Conservation (phyloP, 1,140 invertebrate genomes). For the Piezodorus guildinii region DNA sequence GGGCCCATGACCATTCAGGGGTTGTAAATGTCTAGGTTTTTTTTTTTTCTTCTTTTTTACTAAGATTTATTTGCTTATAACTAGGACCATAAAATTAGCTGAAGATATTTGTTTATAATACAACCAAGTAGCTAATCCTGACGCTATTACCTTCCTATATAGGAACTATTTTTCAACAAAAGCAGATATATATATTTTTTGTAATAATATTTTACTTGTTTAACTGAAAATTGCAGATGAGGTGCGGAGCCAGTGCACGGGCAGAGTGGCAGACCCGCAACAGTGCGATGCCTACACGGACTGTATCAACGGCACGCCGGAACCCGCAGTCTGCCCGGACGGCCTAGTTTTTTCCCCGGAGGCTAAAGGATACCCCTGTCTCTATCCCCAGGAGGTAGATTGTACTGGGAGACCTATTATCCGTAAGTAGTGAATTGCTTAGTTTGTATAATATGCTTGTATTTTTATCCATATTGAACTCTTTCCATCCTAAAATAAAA, state of each 20-base stretch:
- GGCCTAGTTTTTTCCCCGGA: conserved; percentile 11
- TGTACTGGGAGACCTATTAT: background rate
- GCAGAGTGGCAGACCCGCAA: background rate
- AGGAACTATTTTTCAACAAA: too few relatives aligned
- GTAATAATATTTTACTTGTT: too few relatives aligned
- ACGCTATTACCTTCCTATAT: too few relatives aligned
- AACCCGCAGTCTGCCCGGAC: background rate
- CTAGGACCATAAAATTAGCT: too few relatives aligned
- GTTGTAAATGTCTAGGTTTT: too few relatives aligned
- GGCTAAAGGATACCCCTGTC: background rate
- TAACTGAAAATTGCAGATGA: background rate
- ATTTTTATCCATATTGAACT: background rate
- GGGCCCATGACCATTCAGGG: too few relatives aligned
- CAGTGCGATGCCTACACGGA: conserved; percentile 17
- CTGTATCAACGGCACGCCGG: background rate
- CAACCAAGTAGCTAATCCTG: too few relatives aligned
- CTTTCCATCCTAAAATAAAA: background rate
- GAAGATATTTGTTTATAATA: too few relatives aligned
- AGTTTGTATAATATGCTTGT: background rate
- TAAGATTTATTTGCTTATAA: too few relatives aligned
- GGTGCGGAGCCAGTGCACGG: background rate
- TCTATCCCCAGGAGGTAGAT: conserved; percentile 11
- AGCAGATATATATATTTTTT: too few relatives aligned
- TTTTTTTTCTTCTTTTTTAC: too few relatives aligned
- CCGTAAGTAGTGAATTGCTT: background rate